A percentile compares a stretch with the other conserved stretches of the same genome.
Evolutionary conservation across 2,888 invertebrate genomes (phyloP).

Genomic region (Dione juno): DNA sequence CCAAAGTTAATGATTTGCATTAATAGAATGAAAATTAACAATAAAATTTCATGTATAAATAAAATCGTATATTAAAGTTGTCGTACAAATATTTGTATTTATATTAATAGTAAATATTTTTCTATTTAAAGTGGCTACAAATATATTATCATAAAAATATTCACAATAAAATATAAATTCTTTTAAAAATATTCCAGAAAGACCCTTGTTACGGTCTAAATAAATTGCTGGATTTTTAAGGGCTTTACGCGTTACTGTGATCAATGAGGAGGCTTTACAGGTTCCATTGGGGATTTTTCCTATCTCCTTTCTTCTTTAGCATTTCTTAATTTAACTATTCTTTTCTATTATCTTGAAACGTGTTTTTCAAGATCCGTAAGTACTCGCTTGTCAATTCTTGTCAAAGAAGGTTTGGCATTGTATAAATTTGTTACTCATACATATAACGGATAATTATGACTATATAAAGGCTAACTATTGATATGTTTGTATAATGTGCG

Average conservation of each 20-base stretch:
- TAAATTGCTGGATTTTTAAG: conserved; percentile 80
- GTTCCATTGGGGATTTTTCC: conserved; percentile 71
- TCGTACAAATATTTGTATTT: too few relatives aligned
- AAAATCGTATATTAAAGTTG: too few relatives aligned
- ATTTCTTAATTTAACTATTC: conserved; percentile 50
- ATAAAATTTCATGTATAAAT: too few relatives aligned
- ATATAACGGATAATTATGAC: background rate
- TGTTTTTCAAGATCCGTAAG: conserved; percentile 62
- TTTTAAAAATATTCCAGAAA: conserved; percentile 27
- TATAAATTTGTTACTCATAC: conserved; percentile 53
- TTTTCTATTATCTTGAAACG: conserved; percentile 55
- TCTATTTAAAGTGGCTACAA: background rate
- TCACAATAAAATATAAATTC: conserved; percentile 22
- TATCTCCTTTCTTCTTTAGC: conserved; percentile 54
- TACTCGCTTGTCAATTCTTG: conserved; percentile 70
- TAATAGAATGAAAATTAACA: too few relatives aligned
- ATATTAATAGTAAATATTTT: too few relatives aligned
- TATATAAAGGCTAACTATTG: background rate
- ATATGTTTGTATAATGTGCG: background rate
- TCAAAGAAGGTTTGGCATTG: conserved; percentile 64
- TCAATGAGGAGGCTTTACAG: conserved; percentile 76
- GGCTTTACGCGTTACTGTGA: conserved; percentile 79
- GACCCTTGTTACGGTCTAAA: conserved; percentile 72
- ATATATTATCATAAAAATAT: background rate
- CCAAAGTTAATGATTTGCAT: too few relatives aligned